These are phyloP conservation scores for Ypsolopha sequella DNA, from an alignment of 2,888 invertebrate species.

Conservation along the genomic window DNA sequence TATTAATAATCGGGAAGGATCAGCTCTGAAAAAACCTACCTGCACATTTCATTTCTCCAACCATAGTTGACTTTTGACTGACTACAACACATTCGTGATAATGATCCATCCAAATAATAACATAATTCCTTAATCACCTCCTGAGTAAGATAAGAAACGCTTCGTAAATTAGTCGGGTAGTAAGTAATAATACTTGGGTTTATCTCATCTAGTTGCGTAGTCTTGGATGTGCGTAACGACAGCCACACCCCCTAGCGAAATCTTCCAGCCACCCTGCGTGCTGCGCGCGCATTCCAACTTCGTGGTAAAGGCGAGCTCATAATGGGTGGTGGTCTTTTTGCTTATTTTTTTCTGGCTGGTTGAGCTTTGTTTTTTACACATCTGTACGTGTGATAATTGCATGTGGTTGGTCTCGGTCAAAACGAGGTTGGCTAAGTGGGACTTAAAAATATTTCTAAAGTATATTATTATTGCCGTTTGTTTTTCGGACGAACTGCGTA, in stretches of 20 bases:
- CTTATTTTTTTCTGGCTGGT: not conserved
- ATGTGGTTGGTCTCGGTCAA: not conserved
- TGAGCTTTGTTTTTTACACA: not conserved
- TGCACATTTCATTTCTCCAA: no score
- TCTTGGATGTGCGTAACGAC: slow-evolving; percentile 49
- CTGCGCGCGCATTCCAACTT: slow-evolving; percentile 60
- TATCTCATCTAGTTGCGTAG: slow-evolving; percentile 46
- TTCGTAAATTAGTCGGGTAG: slow-evolving; percentile 22
- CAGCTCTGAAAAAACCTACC: no score
- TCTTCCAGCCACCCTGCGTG: slow-evolving; percentile 36
- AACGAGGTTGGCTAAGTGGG: no score
- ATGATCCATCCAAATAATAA: no score
- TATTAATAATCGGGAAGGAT: no score
- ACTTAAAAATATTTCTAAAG: no score
- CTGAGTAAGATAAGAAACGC: not conserved
- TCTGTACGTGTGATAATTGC: no score
- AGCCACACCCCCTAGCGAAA: slow-evolving; percentile 50
- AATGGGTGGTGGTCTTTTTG: slow-evolving; percentile 14
- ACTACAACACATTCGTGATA: no score
- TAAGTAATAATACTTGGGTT: slow-evolving; percentile 19
- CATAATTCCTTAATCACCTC: no score
- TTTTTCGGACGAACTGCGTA: no score
- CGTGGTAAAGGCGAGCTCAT: slow-evolving; percentile 41
- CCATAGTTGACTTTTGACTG: no score
- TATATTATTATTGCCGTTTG: no score